Evolutionary conservation across 2,888 invertebrate genomes (phyloP).

Genomic region (Hydraecia micacea): DNA sequence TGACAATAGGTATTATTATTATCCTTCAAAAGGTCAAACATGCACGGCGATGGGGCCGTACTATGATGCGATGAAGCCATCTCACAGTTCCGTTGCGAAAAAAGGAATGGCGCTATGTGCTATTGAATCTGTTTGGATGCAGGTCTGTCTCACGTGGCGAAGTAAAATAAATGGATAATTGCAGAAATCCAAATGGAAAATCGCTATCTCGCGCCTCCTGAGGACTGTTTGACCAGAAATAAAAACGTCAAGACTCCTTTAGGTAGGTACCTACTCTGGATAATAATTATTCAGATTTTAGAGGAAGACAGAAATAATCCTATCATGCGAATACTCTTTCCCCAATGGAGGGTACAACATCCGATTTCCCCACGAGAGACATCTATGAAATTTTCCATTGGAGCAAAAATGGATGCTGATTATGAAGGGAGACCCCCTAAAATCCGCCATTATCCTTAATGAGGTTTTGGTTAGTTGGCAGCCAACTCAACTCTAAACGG

Average conservation of each 20-base stretch:
- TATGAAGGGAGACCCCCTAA: slow-evolving; percentile 4
- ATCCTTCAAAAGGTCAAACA: not conserved
- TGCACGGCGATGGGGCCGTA: not conserved
- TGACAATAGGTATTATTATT: not conserved
- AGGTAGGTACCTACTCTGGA: too few species aligned
- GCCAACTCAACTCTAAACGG: not conserved
- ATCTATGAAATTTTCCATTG: not conserved
- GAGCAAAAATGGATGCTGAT: slow-evolving; percentile 8
- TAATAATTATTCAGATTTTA: not conserved
- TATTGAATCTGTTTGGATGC: not conserved
- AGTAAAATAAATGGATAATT: not conserved
- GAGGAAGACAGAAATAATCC: not conserved
- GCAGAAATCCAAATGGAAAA: not conserved
- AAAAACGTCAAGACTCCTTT: not conserved
- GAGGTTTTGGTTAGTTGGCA: not conserved
- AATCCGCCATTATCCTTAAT: not conserved
- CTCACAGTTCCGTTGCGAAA: not conserved
- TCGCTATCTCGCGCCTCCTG: not conserved
- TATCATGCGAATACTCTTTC: not conserved
- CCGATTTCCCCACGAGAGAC: not conserved
- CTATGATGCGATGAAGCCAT: not conserved
- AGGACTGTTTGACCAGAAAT: not conserved
- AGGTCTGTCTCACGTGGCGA: not conserved
- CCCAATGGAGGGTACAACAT: not conserved
- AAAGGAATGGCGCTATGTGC: not conserved